These are phyloP conservation scores for Pseudococcus jackbeardsleyi DNA, from an alignment of 2,888 invertebrate species.

Conservation along the genomic window DNA sequence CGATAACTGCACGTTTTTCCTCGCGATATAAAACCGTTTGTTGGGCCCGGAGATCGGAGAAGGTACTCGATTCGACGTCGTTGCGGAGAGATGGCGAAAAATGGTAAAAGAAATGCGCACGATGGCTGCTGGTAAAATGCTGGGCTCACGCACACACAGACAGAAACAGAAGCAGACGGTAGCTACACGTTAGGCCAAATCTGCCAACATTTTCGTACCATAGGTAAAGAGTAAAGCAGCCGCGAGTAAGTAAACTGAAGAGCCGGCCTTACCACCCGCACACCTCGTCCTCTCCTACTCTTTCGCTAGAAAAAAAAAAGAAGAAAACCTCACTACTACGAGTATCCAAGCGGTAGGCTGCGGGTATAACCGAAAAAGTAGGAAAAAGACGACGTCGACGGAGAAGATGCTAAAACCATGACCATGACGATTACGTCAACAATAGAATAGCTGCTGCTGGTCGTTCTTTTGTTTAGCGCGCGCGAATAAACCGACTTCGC, in stretches of 20 bases:
- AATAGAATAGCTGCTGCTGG: conserved; percentile 57
- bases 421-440: conserved; percentile 64
- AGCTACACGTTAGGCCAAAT: conserved; percentile 22
- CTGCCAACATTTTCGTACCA: conserved; percentile 42
- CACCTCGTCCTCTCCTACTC: conserved; percentile 17
- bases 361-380: conserved; percentile 55
- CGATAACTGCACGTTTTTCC: conserved; percentile 45
- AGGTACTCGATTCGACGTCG: background rate
- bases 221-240: background rate
- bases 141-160: background rate
- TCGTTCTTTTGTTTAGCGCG: conserved; percentile 60
- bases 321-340: conserved; percentile 4
- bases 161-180: background rate
- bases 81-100: background rate
- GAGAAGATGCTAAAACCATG: conserved; percentile 60
- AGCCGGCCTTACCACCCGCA: conserved; percentile 40
- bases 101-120: conserved; percentile 23
- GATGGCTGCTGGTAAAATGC: conserved; percentile 8
- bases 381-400: conserved; percentile 34
- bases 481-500: conserved; percentile 57
- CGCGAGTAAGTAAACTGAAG: background rate
- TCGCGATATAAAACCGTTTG: conserved; percentile 9
- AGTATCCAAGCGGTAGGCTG: background rate
- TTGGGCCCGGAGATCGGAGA: background rate
- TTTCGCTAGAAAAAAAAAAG: background rate